Evolutionary conservation across 2,797 vertebrate genomes (phyloP), one percentile per base, ranked within the genome.

Genomic region (Enteromius fasciolatus): DNA sequence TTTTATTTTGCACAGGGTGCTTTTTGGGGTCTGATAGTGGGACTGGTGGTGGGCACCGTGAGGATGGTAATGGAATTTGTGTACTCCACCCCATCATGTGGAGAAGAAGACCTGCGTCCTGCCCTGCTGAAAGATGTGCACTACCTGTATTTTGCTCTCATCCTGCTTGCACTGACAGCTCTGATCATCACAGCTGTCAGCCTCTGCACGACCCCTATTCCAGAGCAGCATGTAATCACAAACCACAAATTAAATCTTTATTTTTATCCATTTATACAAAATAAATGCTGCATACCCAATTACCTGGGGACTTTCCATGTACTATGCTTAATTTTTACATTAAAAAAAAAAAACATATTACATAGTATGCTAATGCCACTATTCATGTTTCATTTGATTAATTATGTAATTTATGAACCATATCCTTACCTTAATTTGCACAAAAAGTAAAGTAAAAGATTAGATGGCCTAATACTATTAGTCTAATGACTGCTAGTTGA

Each of bases 61-160:
- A 94, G 97, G 46, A 96, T 99, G 97, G 88, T 95, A 81, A 89
- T 98, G 68, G 98, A 98, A 86, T 97, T 99, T 88, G 86, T 88
- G 9, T 97, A 95, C 31, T 41, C 28, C 0, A 66, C 86, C 11
- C 97, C 97, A 0, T 91, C 94, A 15, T 99, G 98, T 3, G 97
- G 98, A 9, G 91, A 97, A 86, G 86, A 86, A 57, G 98, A 99
- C 90, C 69, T 0, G 0, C 95, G 96, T 4, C 98, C 97, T 0
- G 83, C 93, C 0, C 2, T 99, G 63, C 85, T 99, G 50, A 95
- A 94, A 86, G 86, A 97, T 2, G 88, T 98, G 73, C 98, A 99
- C 89, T 99, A 99, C 89, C 94, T 99, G 75, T 97, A 99, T 93
- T 99, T 99, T n/a, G 97, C 97, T 1, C 91, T 99, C 31, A 91